These are phyloP conservation scores for Pyralis farinalis DNA, from an alignment of 2,888 invertebrate species.

Conservation along the genomic window DNA sequence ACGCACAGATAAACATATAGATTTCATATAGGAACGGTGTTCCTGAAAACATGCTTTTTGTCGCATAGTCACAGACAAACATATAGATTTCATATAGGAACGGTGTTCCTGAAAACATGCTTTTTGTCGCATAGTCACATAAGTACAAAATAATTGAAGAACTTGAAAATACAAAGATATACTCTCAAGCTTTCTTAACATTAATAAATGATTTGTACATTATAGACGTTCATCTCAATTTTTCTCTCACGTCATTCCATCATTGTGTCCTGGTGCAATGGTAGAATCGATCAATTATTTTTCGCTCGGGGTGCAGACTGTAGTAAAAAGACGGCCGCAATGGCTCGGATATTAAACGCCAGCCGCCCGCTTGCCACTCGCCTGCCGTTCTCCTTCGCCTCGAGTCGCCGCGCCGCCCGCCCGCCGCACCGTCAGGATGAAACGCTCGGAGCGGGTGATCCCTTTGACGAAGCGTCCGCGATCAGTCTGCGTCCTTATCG, in stretches of 20 bases:
- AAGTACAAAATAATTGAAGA: no score
- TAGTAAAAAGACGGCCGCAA: conserved; percentile 61
- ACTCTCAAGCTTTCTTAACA: no score
- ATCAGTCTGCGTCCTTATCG: conserved; percentile 66
- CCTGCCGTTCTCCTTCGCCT: conserved; percentile 19
- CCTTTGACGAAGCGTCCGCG: conserved; percentile 59
- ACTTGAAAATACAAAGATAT: no score
- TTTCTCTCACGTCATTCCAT: conserved; percentile 55
- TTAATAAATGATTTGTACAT: no score
- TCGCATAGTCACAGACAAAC: no score
- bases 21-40: no score
- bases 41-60: no score
- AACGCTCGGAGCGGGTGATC: conserved; percentile 47
- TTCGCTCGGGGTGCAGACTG: conserved; percentile 44
- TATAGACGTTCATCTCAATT: not conserved
- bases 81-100: no score
- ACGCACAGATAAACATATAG: no score
- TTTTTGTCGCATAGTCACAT: no score
- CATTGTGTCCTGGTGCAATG: conserved; percentile 48
- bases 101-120: no score
- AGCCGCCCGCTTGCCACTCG: conserved; percentile 15
- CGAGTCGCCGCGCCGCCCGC: conserved; percentile 8
- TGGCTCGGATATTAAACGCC: conserved; percentile 71
- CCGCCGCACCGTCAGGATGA: conserved; percentile 41
- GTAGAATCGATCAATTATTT: conserved; percentile 75